Evolutionary conservation across 2,888 invertebrate genomes (phyloP), one percentile per base, ranked within the genome.

Genomic region (Fragum sueziense): DNA sequence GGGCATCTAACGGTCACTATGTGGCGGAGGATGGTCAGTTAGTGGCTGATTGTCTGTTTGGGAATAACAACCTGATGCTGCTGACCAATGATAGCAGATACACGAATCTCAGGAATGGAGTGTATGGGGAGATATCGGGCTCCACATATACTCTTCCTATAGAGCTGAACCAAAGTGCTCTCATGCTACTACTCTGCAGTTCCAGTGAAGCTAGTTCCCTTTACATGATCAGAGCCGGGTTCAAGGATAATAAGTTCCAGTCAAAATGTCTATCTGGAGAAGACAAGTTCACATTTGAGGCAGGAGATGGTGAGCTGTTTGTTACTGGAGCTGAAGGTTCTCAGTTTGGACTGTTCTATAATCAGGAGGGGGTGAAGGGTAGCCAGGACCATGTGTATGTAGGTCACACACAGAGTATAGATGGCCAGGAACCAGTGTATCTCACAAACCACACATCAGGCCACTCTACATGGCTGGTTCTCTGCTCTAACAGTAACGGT

Each of bases 401-500:
- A 17, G n/a, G 76, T 33, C 83, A 85, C 51, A 84, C 76, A 11
- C 87, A 88, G 47, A 76, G 80, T 34, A 17, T 68, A 9, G 71
- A 86, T 78, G 90, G 89, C 9, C 59, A 51, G 20, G 65, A 67
- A 0, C 69, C 70, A 25, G 74, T 75, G 11, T 62, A 57, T 0
- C n/a, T 89, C 29, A 20, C 83, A 2, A 70, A 74, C 17, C 77
- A 68, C 11, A 31, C 79, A 6, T 65, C 74, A n/a, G 70, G 33
- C 7, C 81, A 85, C 76, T 81, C 82, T 1, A 59, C 77, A 6
- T 31, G 87, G 1, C 22, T 89, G 17, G 83, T 89, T 20, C 75
- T 89, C 3, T 90, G 90, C 70, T 90, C 90, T 20, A 87, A 87
- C 70, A 88, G 87, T 47, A 82, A 79, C 70, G 88, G 88, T 7